Base-by-base conservation (phyloP, 2,888 invertebrate genomes). In the Silvanus unidentatus region DNA sequence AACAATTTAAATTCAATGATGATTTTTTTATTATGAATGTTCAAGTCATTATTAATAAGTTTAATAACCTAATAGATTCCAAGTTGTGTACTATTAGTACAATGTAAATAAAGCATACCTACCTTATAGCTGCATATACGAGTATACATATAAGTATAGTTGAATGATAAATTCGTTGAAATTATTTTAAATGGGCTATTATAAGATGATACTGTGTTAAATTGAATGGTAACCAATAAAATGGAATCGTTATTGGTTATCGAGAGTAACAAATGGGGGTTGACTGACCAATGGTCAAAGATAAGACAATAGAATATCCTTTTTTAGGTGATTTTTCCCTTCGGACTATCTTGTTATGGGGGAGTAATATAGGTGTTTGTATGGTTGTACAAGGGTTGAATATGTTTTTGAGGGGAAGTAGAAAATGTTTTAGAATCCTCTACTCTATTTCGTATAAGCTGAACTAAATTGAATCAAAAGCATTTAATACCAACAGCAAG, bases 401-500 rank as follows among this genome's bases (percentile, higher is more conserved):
- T 22, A 22, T 22, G 22, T 22, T 22, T 22, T 22, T 22, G 22
- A 8, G 22, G 22, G 22, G 8, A 22, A 22, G 22, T 22, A 22
- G 22, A 22, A 22, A 22, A 22, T 22, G 22, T 22, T 22, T 22
- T 22, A 22, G 22, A 22, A 32, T 12, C 32, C 32, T 37, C 16
- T 8, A 13, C 61, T 58, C 58, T 62, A 60, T 59, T 58, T 60
- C 59, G 54, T 57, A 51, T 64, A 65, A 66, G 61, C 66, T 63
- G 58, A 55, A 58, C 59, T 57, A 63, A 66, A 65, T 66, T 66
- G 65, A 66, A 65, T 65, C 62, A 62, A 60, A 66, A 66, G 60
- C 64, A 54, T 62, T 63, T 66, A 66, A 66, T 65, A 49, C 65
- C 57, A 49, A 54, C 53, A 60, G 57, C 57, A 62, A 63, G 63